Base-by-base conservation (phyloP, 2,888 invertebrate species). In the Abrostola triplasia region DNA sequence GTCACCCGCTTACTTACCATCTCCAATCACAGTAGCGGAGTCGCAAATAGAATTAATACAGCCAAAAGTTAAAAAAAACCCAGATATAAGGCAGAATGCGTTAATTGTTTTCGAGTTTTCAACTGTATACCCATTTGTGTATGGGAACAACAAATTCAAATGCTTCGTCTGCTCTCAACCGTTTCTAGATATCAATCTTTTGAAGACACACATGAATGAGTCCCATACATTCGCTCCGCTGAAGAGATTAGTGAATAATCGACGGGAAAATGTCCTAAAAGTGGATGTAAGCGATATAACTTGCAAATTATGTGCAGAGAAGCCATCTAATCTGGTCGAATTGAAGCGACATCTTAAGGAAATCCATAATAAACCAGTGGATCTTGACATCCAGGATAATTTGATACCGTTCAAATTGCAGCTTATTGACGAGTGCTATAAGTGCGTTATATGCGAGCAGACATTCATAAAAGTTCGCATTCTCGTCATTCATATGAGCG, bases 401-500 rank as follows among this genome's bases (percentile, higher is more conserved):
- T 85, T 94, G 70, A 93, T 94, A 67, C 94, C 94, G 0, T 94
- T 92, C 58, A 92, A 91, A 67, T 70, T 94, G 0, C 88, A 90
- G 8, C 72, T 85, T 0, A 73, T 79, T 0, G 87, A 86, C 0
- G 90, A 88, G 1, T 84, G 88, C 0, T 93, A 91, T 67, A 87
- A 84, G 65, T 94, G 94, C 65, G 93, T 92, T 0, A 85, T 94
- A 24, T 94, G 94, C 64, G 84, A 90, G 0, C 84, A 92, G 53
- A 85, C 71, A 6, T 94, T 94, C 52, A 90, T 93, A 37, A 94
- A 94, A 88, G 85, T 94, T 0, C 82, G 94, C 2, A 89, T 91
- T 47, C 77, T 94, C 24, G 94, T 94, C 0, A 93, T 94, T 2
- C 94, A 94, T 54, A 94, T 94, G 94, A 94, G 93, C 64, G 92